Base-by-base conservation (phyloP, 2,113 vertebrate genomes). In the Henicopernis longicauda region DNA sequence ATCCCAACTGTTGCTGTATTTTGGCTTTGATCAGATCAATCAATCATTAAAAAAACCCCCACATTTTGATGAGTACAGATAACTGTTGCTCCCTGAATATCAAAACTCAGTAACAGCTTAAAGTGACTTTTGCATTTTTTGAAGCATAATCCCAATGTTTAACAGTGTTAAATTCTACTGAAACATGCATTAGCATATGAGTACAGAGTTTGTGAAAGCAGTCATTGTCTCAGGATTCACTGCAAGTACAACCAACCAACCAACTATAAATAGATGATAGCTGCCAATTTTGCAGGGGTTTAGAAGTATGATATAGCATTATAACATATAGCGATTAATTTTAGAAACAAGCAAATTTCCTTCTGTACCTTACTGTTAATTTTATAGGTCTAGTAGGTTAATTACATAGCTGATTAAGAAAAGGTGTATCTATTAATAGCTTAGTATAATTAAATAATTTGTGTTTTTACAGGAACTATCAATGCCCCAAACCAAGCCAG, bases 251-350 rank as follows among this genome's bases (percentile, higher is more conserved):
- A 90, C 81, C 50, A 96, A 71, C 19, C 62, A 92, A 72, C 29
- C 67, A 93, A 81, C 38, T 86, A 67, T 90, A 78, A 96, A 78
- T 36, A 91, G 50, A 57, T 86, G 50, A 79, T 50, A 93, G 38
- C 11, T 67, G 66, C 26, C 61, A 77, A 70, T 83, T 94, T 80
- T 89, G 20, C 55, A 72, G 49, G 15, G 32, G 67, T 47, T 67
- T 67, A 59, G 44, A 83, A 82, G 9, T 34, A 44, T 52, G 16
- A 31, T 74, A 76, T 72, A 85, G 26, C 63, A 67, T 45, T 63
- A 47, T 81, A 49, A 78, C 38, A 67, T 59, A 69, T 2, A 52
- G 29, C 13, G 96, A 59, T 83, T 96, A 78, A 90, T 90, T 93
- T 78, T 47, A 49, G 59, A 93, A 95, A 94, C 10, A 89, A 42